A percentile compares a stretch with the other conserved stretches of the same genome.
Conservation (phyloP, 1,140 invertebrate genomes). For the Phenacoccus solenopsis region DNA sequence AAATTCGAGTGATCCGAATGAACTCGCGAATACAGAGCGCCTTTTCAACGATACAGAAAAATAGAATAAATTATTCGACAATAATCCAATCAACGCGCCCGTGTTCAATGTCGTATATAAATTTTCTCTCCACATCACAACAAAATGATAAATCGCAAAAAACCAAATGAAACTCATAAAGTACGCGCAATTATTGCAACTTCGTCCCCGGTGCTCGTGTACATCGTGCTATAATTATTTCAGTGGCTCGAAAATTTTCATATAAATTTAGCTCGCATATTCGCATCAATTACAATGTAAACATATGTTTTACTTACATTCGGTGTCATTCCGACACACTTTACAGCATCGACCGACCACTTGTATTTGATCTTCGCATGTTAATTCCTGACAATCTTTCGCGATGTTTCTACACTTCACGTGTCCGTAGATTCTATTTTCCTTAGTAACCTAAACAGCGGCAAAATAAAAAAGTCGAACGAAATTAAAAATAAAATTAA, state of each 20-base stretch:
- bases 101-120: too few relatives aligned
- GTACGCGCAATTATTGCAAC: too few relatives aligned
- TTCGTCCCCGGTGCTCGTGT: too few relatives aligned
- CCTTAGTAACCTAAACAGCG: constrained; percentile 64
- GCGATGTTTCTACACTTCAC: constrained; percentile 80
- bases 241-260: not conserved
- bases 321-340: constrained; percentile 44
- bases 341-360: constrained; percentile 78
- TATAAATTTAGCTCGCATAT: too few relatives aligned
- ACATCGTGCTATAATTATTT: not conserved
- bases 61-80: too few relatives aligned
- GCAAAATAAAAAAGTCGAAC: constrained; percentile 9
- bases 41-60: too few relatives aligned
- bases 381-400: constrained; percentile 73
- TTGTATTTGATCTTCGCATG: constrained; percentile 71
- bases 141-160: too few relatives aligned
- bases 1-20: too few relatives aligned
- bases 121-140: too few relatives aligned
- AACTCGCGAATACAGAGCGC: too few relatives aligned
- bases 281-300: not conserved
- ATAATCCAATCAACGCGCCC: too few relatives aligned
- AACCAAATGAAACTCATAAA: too few relatives aligned
- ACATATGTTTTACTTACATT: not conserved
- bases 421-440: constrained; percentile 67
- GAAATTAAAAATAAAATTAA: not conserved